Conservation (phyloP, 2,888 invertebrate genomes). For the Drosophila yooni region DNA sequence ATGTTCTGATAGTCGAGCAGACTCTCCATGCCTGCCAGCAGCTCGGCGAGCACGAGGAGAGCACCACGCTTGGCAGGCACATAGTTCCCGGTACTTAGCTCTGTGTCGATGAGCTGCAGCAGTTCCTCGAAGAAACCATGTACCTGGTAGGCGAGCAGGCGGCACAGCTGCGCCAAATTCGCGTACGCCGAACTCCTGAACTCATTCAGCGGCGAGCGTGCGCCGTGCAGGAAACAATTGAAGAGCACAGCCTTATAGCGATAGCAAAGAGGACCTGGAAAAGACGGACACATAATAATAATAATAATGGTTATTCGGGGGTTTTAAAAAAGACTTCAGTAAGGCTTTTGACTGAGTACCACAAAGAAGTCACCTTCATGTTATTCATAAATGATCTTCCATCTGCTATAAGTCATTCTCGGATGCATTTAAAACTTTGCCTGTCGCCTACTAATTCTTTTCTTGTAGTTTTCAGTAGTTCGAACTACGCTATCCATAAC, state of each 20-base stretch:
- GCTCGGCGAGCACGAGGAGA: conserved; percentile 81
- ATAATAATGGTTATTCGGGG: background rate
- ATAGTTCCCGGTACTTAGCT: conserved; percentile 79
- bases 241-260: conserved; percentile 82
- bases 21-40: conserved; percentile 83
- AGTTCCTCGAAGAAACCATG: conserved; percentile 84
- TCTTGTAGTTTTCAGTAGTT: no score
- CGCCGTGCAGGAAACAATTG: conserved; percentile 83
- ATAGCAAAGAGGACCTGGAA: conserved; percentile 81
- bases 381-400: no score
- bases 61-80: conserved; percentile 84
- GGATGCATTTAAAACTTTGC: no score
- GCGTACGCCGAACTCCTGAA: conserved; percentile 84
- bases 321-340: no score
- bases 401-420: no score
- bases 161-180: conserved; percentile 83
- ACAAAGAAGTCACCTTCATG: no score
- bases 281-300: background rate
- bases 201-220: conserved; percentile 77
- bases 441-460: no score
- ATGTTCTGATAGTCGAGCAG: conserved; percentile 83
- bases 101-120: conserved; percentile 74
- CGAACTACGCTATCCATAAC: no score
- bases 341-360: no score
- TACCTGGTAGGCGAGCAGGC: conserved; percentile 83